A percentile compares a stretch with the other conserved stretches of the same genome.
phyloP scores from a whole-genome alignment of 1,140 invertebrate species.

The Pachyrhynchus sulphureomaculatus region DNA sequence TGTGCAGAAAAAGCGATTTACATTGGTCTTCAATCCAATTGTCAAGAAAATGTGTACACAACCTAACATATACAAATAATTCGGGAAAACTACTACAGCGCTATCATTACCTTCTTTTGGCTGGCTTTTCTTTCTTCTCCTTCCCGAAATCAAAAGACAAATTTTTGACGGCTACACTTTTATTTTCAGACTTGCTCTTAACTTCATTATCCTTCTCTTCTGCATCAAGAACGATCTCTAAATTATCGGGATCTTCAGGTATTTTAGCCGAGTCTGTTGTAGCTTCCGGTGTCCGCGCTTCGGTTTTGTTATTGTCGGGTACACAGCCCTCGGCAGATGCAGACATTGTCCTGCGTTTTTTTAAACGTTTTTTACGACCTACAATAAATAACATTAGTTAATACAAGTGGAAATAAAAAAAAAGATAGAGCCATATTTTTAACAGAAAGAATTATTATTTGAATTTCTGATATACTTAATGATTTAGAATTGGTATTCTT shows the following conservation, averaged over 20 bases:
- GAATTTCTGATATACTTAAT: no score
- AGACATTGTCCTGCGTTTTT: constrained; percentile 59
- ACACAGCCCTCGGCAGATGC: constrained; percentile 46
- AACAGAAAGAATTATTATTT: no score
- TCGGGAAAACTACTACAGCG: no score
- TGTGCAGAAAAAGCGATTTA: no score
- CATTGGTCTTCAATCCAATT: no score
- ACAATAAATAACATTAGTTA: constrained; percentile 15
- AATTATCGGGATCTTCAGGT: constrained; percentile 36
- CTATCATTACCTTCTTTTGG: constrained; percentile 40
- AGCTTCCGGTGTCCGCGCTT: constrained; percentile 47
- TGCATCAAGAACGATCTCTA: background rate
- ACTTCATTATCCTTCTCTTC: background rate
- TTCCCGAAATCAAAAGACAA: constrained; percentile 14
- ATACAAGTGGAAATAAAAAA: no score
- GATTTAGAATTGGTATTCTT: no score
- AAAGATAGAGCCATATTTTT: no score
- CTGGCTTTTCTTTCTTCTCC: constrained; percentile 34
- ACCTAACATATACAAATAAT: no score
- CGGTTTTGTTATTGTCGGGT: constrained; percentile 37
- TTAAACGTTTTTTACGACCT: constrained; percentile 57
- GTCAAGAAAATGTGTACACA: no score
- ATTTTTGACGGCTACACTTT: constrained; percentile 6
- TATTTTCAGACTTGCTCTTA: background rate
- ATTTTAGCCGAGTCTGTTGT: constrained; percentile 47